Conservation (phyloP, 2,113 vertebrate species). For the Kryptolebias marmoratus region DNA sequence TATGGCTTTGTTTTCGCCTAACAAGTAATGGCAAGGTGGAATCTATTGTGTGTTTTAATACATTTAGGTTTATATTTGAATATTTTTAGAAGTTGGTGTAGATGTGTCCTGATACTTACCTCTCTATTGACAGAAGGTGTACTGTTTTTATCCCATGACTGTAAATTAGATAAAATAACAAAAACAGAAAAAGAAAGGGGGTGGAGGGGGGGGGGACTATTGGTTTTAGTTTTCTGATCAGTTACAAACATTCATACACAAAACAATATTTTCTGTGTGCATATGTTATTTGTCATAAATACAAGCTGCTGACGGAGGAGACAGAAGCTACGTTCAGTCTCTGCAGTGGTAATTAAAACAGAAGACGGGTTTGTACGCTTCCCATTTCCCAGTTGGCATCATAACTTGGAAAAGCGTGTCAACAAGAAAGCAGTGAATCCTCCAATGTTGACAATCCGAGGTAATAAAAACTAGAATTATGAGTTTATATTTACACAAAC, state of each 20-base stretch:
- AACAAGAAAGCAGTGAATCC: conserved; percentile 61
- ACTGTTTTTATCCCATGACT: no score
- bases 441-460: conserved; percentile 66
- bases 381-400: conserved; percentile 63
- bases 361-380: conserved; percentile 53
- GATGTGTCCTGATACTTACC: no score
- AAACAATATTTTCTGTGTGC: conserved; percentile 24
- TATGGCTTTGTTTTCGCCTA: no score
- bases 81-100: no score
- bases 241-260: conserved; percentile 28
- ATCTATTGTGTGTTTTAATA: no score
- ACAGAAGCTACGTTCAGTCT: conserved; percentile 51
- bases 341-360: conserved; percentile 63
- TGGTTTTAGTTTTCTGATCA: conserved; percentile 25
- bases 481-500: conserved; percentile 58
- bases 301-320: conserved; percentile 51
- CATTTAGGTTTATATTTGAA: no score
- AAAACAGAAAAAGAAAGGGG: no score
- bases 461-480: conserved; percentile 65
- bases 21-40: no score
- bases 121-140: no score
- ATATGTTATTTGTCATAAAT: conserved; percentile 56
- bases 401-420: conserved; percentile 68
- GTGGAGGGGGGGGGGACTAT: neutral
- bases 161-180: no score